These are phyloP conservation scores for Cyphomyrus discorhynchus DNA, from an alignment of 2,113 vertebrate species.

Conservation along the genomic window DNA sequence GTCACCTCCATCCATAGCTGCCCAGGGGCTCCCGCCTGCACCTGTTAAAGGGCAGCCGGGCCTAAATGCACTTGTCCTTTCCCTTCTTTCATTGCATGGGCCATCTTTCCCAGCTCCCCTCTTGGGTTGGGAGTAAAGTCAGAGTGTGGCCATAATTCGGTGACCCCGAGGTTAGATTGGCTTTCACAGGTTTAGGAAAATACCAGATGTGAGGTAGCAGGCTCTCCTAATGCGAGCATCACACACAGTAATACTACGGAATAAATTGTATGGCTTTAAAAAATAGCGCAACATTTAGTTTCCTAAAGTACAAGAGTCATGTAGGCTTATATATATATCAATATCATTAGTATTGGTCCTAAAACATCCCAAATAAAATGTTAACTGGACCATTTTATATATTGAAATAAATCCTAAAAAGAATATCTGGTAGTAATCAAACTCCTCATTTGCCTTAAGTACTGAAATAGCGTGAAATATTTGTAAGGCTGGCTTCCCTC, in stretches of 20 bases:
- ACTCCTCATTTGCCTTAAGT: neutral
- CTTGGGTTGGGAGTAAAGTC: neutral
- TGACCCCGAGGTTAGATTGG: neutral
- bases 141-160: neutral
- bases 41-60: neutral
- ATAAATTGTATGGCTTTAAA: neutral
- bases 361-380: neutral
- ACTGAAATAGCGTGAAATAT: neutral
- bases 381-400: neutral
- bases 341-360: neutral
- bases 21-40: neutral
- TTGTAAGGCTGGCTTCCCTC: neutral
- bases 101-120: neutral
- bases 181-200: neutral
- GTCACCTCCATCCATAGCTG: neutral
- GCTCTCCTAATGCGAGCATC: neutral
- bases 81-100: neutral
- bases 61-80: constrained; percentile 11
- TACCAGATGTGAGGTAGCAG: neutral
- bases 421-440: neutral
- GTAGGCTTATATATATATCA: neutral
- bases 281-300: neutral
- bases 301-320: neutral
- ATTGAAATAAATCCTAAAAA: neutral
- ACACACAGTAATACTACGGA: neutral